Base-by-base conservation (phyloP, 2,888 invertebrate genomes). In the Ryuthela nishihirai region DNA sequence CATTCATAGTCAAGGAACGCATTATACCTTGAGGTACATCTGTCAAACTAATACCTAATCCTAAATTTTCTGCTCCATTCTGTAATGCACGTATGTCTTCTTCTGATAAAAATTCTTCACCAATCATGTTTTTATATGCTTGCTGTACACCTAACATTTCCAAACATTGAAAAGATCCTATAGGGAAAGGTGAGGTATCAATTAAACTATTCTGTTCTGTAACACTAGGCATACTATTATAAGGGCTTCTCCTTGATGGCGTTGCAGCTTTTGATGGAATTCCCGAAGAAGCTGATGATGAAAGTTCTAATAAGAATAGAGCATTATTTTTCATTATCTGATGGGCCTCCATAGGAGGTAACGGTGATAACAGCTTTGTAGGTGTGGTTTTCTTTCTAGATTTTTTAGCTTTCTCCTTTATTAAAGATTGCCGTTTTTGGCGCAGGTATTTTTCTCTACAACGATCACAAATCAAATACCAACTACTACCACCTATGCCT, bases 401-500 rank as follows among this genome's bases (percentile, higher is more conserved):
- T 61, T 65, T 46, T 63, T 64, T 49, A 64, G 67, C 64, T 70
- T 70, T 64, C 53, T 72, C 58, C 40, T 48, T 61, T 15, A 54
- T 52, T 23, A 55, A 26, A 36, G 45, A 54, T 26, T 61, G 63
- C 3, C 54, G 47, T 20, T 56, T 73, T 9, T 69, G 68, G 34
- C 73, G 80, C 67, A 80, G 76, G 73, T 80, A 87, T 69, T 86
- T 87, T 47, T 90, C 88, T 7, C 92, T 84, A 72, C 98, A 98
- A 39, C 80, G 79, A 71, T 93, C 91, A 76, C 98, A 98, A 72
- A 91, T 84, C 24, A 95, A 80, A 74, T 95, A 97, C 89, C 93
- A 93, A 15, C 89, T 84, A 63, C 76, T 74, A n/a, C 75, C 74
- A 2, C 85, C 85, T 26, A 85, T 81, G 23, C 89, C 88, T 2